Conservation (phyloP, 1,140 invertebrate species). For the Sitodiplosis mosellana region DNA sequence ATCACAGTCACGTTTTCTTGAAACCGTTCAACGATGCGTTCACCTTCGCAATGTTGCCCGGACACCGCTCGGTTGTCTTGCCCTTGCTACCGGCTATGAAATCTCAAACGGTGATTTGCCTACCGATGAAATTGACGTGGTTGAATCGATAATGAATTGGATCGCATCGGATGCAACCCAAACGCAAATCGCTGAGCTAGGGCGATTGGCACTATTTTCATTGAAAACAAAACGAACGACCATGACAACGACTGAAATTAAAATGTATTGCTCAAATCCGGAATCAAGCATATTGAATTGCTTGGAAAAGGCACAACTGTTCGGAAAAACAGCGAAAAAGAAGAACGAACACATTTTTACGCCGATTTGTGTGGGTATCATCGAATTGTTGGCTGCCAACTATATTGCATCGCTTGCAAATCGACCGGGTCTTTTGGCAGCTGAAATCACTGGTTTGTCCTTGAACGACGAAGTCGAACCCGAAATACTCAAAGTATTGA, state of each 20-base stretch:
- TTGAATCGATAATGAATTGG: conserved; percentile 27
- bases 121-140: conserved; percentile 22
- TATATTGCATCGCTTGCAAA: conserved; percentile 33
- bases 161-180: conserved; percentile 10
- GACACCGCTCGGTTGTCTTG: conserved; percentile 32
- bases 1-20: conserved; percentile 12
- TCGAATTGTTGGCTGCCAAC: conserved; percentile 33
- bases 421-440: conserved; percentile 28
- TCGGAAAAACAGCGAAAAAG: conserved; percentile 18
- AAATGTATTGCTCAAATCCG: conserved; percentile 14
- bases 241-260: conserved; percentile 28
- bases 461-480: conserved; percentile 11
- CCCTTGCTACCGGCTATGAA: conserved; percentile 7
- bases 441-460: conserved; percentile 31
- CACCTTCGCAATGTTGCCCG: conserved; percentile 18
- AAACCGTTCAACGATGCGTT: conserved; percentile 16
- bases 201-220: conserved; percentile 26
- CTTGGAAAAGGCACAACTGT: conserved; percentile 23
- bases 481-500: conserved; percentile 18
- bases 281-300: conserved; percentile 6
- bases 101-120: conserved; percentile 13
- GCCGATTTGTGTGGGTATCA: conserved; percentile 30
- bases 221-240: conserved; percentile 27
- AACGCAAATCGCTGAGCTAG: conserved; percentile 25
- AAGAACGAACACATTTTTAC: conserved; percentile 25